Base-by-base conservation (phyloP, 1,140 invertebrate species). In the Lordiphosa clarofinis region DNA sequence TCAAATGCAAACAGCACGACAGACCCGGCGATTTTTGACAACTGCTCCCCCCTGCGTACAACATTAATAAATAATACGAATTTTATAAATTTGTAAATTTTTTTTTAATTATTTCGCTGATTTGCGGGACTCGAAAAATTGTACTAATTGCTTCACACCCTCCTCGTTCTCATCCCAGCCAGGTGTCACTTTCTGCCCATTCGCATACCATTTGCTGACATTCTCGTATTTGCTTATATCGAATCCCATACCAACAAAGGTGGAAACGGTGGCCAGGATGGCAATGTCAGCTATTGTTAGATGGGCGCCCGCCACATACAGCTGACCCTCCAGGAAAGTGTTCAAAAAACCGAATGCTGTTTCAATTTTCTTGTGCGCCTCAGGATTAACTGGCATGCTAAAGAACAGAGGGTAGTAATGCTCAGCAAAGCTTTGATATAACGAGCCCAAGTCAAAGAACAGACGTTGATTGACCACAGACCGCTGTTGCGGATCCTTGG, bases 251-350 rank as follows among this genome's bases (percentile, higher is more conserved):
- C 91, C 92, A 88, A 95, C 91, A 53, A 55, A 90, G 52, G 92
- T 93, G 5, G 93, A 92, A 11, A 94, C 89, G 0, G 90, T 90
- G 10, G 92, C 89, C 4, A 92, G 82, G 4, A 94, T 69, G 15
- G 91, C 68, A 9, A 94, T 88, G 73, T 95, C 95, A 6, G 95
- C 95, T n/a, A 96, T 79, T 1, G 94, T 95, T 1, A 95, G 81
- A 44, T 90, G 90, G 56, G 91, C 89, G 4, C 94, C 94, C 5
- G 93, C 93, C 1, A 90, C 91, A 84, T 91, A 95, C 15, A 91
- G 90, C 56, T 92, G 89, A 0, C 90, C 91, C 15, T 93, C 92
- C 9, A 95, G 88, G 84, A 94, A 93, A 1, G 86, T 91, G 24
- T 76, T 46, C 0, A 72, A 43, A 6, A 78, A 56, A 1, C 33